These are phyloP conservation scores for Drosophila suzukii DNA, from an alignment of 1,140 invertebrate species.

Conservation along the genomic window DNA sequence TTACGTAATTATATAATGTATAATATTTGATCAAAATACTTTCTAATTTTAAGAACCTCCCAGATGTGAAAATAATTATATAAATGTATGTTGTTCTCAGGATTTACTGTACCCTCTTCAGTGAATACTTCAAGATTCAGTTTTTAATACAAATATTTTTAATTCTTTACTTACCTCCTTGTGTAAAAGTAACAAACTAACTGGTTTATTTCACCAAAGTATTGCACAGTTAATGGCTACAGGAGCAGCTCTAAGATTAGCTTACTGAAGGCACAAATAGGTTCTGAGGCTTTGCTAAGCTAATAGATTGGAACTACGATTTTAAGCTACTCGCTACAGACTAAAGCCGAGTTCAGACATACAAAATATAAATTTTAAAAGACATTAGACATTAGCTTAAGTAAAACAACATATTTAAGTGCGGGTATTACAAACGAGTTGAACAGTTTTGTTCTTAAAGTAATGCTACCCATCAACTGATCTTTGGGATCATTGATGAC, in stretches of 20 bases:
- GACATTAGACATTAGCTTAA: no score
- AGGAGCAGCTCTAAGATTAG: constrained; percentile 22
- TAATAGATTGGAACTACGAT: constrained; percentile 27
- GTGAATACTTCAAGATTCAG: neutral
- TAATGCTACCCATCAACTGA: constrained; percentile 33
- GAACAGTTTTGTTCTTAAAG: constrained; percentile 38
- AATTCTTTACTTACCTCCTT: no score
- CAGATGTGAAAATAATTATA: no score
- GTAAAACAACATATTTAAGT: neutral
- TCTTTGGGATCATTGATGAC: constrained; percentile 3
- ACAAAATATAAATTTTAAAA: neutral
- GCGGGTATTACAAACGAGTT: constrained; percentile 2
- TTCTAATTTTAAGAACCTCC: no score
- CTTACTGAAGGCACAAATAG: constrained; percentile 43
- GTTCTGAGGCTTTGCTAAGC: constrained; percentile 25
- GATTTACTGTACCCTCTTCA: no score
- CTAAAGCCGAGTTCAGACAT: neutral
- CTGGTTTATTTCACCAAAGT: constrained; percentile 58
- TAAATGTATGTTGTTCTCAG: no score
- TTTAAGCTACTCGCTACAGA: constrained; percentile 21
- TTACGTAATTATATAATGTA: no score
- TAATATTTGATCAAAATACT: no score
- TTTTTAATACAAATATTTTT: neutral
- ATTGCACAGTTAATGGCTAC: constrained; percentile 62
- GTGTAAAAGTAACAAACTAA: constrained; percentile 30